Evolutionary conservation across 2,113 vertebrate genomes (phyloP).

Genomic region (Haemorhous mexicanus): DNA sequence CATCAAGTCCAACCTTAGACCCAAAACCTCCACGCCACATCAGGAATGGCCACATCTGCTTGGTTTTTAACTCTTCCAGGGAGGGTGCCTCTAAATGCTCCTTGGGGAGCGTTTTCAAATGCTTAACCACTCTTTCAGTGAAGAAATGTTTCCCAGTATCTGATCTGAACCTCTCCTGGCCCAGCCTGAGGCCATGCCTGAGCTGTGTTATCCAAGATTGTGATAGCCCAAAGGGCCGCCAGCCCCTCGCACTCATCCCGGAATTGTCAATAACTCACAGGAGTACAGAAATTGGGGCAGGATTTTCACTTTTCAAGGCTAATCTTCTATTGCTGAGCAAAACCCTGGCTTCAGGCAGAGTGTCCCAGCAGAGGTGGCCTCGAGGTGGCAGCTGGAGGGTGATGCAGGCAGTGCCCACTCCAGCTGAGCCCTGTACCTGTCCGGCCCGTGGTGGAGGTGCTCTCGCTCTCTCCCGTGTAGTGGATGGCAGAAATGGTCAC

Average conservation of each 20-base stretch:
- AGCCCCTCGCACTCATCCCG: not conserved
- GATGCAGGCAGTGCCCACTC: accelerated
- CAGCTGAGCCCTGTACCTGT: constrained; percentile 70
- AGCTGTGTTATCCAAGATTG: not conserved
- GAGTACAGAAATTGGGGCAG: not conserved
- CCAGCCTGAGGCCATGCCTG: accelerated
- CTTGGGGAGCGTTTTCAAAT: not conserved
- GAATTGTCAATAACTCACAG: not conserved
- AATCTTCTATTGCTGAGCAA: not conserved
- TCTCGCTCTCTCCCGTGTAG: constrained; percentile 79
- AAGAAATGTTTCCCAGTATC: not conserved
- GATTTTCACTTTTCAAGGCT: not conserved
- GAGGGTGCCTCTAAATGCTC: no score
- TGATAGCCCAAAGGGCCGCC: accelerated
- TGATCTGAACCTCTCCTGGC: not conserved
- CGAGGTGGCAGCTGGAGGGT: accelerated
- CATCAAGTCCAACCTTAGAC: not conserved
- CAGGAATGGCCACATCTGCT: accelerated
- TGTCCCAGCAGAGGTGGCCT: accelerated
- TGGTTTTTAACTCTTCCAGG: accelerated
- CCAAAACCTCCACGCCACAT: accelerated
- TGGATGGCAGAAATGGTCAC: constrained; percentile 84
- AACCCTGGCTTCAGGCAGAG: not conserved
- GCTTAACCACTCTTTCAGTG: no score
- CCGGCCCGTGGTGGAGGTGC: constrained; percentile 70